Percentiles rank a stretch among this genome's conserved stretches.
Evolutionary conservation across 2,797 vertebrate genomes (phyloP).

Genomic region (Pagetopsis macropterus): DNA sequence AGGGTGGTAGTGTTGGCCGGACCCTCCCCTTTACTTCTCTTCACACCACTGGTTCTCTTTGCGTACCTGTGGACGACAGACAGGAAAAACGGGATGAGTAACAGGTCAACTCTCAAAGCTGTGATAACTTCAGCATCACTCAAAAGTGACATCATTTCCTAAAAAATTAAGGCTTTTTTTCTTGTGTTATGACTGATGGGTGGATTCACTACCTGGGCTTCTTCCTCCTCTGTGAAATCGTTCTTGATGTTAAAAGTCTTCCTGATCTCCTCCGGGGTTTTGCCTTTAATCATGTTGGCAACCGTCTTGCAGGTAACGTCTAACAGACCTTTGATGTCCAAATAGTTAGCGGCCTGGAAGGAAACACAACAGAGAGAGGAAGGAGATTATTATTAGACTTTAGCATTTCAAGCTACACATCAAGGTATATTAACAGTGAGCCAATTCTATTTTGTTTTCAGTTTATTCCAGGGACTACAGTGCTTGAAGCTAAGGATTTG

Average conservation of each 20-base stretch:
- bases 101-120: background rate
- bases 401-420: conserved; percentile 1
- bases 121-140: background rate
- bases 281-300: conserved; percentile 98
- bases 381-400: background rate
- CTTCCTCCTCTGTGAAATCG: conserved; percentile 99
- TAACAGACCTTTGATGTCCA: conserved; percentile 97
- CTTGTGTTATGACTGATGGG: background rate
- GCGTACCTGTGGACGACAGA: conserved; percentile 87
- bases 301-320: conserved; percentile 97
- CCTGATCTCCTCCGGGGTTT: conserved; percentile 98
- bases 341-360: conserved; percentile 96
- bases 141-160: too few species aligned
- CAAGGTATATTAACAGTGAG: too few species aligned
- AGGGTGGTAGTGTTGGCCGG: conserved; percentile 86
- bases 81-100: background rate
- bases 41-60: conserved; percentile 99
- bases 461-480: background rate
- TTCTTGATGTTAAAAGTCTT: conserved; percentile 99
- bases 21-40: conserved; percentile 90
- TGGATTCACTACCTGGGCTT: conserved; percentile 91
- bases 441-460: too few species aligned
- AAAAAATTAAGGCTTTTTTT: too few species aligned
- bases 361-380: conserved; percentile 23
- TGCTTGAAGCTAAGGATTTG: background rate